Evolutionary conservation across 2,797 vertebrate genomes (phyloP).

Genomic region (Danio jaintianensis): DNA sequence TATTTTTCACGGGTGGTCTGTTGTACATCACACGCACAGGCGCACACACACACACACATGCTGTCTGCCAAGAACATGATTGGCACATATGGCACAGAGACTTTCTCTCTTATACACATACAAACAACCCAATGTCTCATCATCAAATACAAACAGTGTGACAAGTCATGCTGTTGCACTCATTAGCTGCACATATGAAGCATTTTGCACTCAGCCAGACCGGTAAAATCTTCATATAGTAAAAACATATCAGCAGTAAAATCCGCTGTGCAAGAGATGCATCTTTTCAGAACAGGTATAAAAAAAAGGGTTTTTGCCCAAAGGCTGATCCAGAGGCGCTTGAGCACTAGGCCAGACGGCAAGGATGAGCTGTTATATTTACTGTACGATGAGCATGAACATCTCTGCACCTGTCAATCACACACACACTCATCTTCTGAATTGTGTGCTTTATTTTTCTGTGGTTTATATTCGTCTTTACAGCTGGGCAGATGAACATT

Average conservation of each 20-base stretch:
- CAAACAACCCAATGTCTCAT: constrained; percentile 37
- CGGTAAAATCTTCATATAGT: neutral
- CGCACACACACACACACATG: constrained; percentile 1
- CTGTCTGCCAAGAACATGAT: constrained; percentile 42
- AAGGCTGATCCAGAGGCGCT: constrained; percentile 5
- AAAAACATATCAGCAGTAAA: constrained; percentile 11
- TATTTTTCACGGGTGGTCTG: constrained; percentile 36
- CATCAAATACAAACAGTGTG: constrained; percentile 46
- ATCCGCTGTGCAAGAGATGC: neutral
- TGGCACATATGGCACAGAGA: constrained; percentile 44
- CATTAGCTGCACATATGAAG: constrained; percentile 34
- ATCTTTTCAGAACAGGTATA: neutral
- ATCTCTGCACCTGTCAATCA: constrained; percentile 22
- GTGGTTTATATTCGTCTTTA: neutral
- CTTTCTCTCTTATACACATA: constrained; percentile 11
- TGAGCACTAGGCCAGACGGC: neutral
- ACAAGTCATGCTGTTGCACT: constrained; percentile 39
- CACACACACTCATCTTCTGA: neutral
- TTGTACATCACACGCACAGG: constrained; percentile 3
- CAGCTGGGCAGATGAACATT: neutral
- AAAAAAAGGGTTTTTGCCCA: constrained; percentile 23
- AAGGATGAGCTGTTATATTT: neutral
- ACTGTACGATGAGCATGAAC: neutral
- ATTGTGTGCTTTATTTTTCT: neutral
- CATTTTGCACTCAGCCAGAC: constrained; percentile 13